Conservation (phyloP, 2,888 invertebrate genomes). For the Tiliacea citrago region DNA sequence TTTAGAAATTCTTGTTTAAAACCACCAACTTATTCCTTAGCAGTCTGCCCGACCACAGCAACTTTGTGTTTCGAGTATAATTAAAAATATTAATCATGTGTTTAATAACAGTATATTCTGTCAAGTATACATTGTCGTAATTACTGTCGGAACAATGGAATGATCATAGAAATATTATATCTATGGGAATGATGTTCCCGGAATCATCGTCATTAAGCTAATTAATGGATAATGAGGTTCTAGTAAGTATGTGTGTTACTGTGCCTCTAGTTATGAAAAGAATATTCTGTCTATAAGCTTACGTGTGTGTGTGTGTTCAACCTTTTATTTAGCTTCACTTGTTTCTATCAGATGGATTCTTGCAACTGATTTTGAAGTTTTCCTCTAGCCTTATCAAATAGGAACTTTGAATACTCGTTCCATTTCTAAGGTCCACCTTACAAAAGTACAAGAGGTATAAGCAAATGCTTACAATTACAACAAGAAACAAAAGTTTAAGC, state of each 20-base stretch:
- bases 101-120: constrained; percentile 25
- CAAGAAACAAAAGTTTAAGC: too few relatives aligned
- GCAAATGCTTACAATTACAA: too few relatives aligned
- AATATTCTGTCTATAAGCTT: background rate
- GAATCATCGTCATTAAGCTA: constrained; percentile 47
- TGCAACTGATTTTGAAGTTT: too few relatives aligned
- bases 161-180: too few relatives aligned
- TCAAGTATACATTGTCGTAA: constrained; percentile 23
- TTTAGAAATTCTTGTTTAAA: background rate
- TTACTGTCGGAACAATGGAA: constrained; percentile 31
- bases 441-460: too few relatives aligned
- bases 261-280: background rate
- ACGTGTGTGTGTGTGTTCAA: background rate
- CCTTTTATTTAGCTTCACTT: background rate
- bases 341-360: too few relatives aligned
- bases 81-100: constrained; percentile 15
- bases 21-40: background rate
- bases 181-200: constrained; percentile 9
- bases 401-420: too few relatives aligned
- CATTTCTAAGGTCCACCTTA: too few relatives aligned
- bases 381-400: too few relatives aligned
- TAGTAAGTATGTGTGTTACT: constrained; percentile 2
- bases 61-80: constrained; percentile 8
- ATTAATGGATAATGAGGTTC: constrained; percentile 48
- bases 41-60: background rate